Evolutionary conservation across 2,113 vertebrate genomes (phyloP), one percentile per base, ranked within the genome.

Genomic region (Zosterops hypoxanthus): DNA sequence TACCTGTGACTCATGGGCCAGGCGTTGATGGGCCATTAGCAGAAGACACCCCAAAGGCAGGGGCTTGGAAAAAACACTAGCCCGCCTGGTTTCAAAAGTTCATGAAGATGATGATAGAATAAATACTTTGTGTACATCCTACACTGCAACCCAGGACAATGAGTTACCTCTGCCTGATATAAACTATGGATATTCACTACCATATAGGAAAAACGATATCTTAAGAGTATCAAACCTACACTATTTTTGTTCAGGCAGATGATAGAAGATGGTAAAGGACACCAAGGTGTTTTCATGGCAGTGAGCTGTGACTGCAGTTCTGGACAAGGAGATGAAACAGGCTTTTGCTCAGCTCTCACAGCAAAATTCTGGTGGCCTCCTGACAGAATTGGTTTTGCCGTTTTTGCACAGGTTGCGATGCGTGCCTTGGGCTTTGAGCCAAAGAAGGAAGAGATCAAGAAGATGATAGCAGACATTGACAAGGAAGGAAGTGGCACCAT

Each of bases 381-480:
- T 93, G 85, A 94, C 46, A 34, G 42, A 79, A 84, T 29, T 90
- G 28, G 4, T 97, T 94, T 70, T 78, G 28, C n/a, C 46, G 0
- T 46, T 93, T 49, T 94, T 59, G 87, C 79, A 22, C 97, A 99
- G 99, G 99, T 99, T 95, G 99, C 99, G 0, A 99, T 99, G 99
- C 97, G 98, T 63, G 99, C 99, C 55, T 98, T 99, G 42, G 99
- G 99, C 41, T 99, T 99, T 97, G 99, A 99, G 94, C 99, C 99
- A 56, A 99, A 99, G 97, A 99, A 99, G 93, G 99, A 99, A 92
- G 99, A 99, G 95, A 98, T 99, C 83, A 99, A 98, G 97, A 98
- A 98, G 95, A 98, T 99, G 98, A 98, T 99, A 84, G 97, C 98
- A 82, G 98, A 99, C 83, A 97, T 99, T n/a, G 98, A 99, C 92